Evolutionary conservation across 2,113 vertebrate genomes (phyloP), one percentile per base, ranked within the genome.

Genomic region (Eulemur macaco): DNA sequence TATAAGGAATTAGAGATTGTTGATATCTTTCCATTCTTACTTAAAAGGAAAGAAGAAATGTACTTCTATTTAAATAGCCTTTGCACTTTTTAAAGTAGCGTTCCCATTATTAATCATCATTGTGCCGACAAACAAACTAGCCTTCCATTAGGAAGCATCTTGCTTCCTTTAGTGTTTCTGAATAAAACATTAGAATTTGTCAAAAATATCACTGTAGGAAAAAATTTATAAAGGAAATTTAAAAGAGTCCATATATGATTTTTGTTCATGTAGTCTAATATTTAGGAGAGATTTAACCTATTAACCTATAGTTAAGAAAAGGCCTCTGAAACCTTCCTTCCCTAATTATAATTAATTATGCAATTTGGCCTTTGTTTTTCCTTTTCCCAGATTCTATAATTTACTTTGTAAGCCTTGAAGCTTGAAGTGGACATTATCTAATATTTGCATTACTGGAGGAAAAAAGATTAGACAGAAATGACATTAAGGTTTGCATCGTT

Each of bases 1-100:
- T 96, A 89, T 50, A 97, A 97, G 45, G 87, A 90, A 96, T 90
- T 94, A 69, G 93, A 96, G 88, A 89, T 42, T 76, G 63, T 92
- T 85, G 50, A 54, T 83, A 76, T 88, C 78, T 88, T 50, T 87
- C 9, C 96, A 73, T 89, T 97, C 54, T 95, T 87, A 20, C 14
- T 95, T 23, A 97, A 97, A 80, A 89, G 56, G 20, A 97, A 78
- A 31, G 0, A 83, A 86, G 6, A 96, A 85, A 31, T 74, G 6
- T 1, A 91, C 86, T 89, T 92, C n/a, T 77, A 89, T 82, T 91
- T 97, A 93, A 98, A 98, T 69, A 97, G 91, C 78, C 45, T 97
- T 92, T 97, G 83, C 83, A 68, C 85, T 93, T 97, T 88, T 64
- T 0, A 95, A 95, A 91, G 8, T 80, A 68, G 89, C 97, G 52